A percentile compares a stretch with the other conserved stretches of the same genome.
Conservation (phyloP, 2,113 vertebrate genomes). For the Protomyctophum bolini region DNA sequence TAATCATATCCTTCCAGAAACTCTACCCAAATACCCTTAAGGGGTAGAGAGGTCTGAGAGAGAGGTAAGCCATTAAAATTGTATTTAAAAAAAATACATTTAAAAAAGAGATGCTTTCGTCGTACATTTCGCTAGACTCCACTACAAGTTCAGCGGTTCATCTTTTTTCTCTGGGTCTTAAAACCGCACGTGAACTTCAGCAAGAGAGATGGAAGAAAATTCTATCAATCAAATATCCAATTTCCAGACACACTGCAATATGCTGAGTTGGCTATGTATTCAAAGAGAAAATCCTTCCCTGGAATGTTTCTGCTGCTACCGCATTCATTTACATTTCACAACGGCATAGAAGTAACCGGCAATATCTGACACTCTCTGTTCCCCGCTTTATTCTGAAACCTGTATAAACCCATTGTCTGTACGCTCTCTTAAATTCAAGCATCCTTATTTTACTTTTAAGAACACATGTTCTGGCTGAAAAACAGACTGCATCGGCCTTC, state of each 20-base stretch:
- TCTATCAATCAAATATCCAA: constrained; percentile 76
- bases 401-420: constrained; percentile 64
- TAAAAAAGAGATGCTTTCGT: constrained; percentile 63
- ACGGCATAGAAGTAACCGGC: constrained; percentile 47
- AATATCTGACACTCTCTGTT: constrained; percentile 46
- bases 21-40: constrained; percentile 80
- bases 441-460: constrained; percentile 64
- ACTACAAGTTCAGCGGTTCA: constrained; percentile 66
- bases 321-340: constrained; percentile 73
- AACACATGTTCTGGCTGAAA: constrained; percentile 65
- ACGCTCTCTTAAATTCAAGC: constrained; percentile 47
- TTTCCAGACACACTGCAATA: constrained; percentile 73
- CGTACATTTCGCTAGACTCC: constrained; percentile 70
- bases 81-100: constrained; percentile 51
- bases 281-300: constrained; percentile 72
- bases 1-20: constrained; percentile 80
- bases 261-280: constrained; percentile 64
- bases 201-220: constrained; percentile 64
- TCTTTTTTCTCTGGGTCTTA: constrained; percentile 61
- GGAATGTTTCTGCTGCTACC: constrained; percentile 57
- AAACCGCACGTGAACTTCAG: constrained; percentile 64
- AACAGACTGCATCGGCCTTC: constrained; percentile 42
- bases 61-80: constrained; percentile 81
- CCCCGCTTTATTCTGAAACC: constrained; percentile 50
- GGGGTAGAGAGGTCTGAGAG: constrained; percentile 70